These are phyloP conservation scores for Heliocidaris tuberculata DNA, from an alignment of 35 echinoderm and acorn worm species.

Conservation along the genomic window DNA sequence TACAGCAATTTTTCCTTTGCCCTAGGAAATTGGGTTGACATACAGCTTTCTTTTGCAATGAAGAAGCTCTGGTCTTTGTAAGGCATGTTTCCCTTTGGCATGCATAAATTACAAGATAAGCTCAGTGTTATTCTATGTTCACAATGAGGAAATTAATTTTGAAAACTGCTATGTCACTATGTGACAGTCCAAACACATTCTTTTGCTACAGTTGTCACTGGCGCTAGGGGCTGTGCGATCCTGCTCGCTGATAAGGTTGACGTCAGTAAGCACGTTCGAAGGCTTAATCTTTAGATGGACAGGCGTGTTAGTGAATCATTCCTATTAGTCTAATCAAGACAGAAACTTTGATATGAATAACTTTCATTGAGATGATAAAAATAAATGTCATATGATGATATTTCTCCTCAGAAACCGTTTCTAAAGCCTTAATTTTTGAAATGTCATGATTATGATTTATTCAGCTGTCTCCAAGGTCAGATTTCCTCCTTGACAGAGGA, in stretches of 20 bases:
- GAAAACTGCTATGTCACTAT: too few species aligned
- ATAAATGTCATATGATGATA: not conserved
- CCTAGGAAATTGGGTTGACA: too few species aligned
- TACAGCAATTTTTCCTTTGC: too few species aligned
- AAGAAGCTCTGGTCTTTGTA: too few species aligned
- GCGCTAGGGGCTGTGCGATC: not conserved
- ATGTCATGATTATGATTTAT: not conserved
- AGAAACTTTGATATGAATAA: not conserved
- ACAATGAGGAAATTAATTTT: not conserved
- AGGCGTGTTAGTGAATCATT: not conserved
- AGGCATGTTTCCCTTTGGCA: too few species aligned
- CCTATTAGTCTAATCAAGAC: not conserved
- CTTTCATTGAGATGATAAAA: not conserved
- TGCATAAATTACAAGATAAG: too few species aligned
- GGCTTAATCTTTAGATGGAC: too few species aligned
- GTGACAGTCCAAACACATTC: not conserved
- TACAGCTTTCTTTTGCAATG: too few species aligned
- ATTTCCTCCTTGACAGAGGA: not conserved
- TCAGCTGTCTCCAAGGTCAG: not conserved
- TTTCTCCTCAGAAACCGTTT: not conserved
- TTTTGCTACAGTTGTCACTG: not conserved
- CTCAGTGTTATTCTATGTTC: too few species aligned
- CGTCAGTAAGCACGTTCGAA: not conserved
- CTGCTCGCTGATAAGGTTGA: not conserved
- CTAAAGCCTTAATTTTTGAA: not conserved